These are phyloP conservation scores for Anoplolepis gracilipes DNA, from an alignment of 1,140 invertebrate genomes.

Conservation along the genomic window DNA sequence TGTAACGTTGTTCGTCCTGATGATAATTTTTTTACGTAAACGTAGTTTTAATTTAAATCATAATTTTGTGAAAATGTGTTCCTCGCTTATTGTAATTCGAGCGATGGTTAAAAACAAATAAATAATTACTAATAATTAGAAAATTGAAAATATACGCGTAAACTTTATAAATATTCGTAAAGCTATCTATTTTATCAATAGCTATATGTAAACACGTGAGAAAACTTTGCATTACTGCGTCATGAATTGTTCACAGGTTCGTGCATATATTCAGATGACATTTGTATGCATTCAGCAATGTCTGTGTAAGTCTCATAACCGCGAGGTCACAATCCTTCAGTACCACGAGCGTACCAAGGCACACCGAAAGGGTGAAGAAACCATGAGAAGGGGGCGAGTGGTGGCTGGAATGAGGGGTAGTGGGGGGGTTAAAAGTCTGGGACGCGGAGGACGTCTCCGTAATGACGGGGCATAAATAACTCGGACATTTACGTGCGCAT, in stretches of 20 bases:
- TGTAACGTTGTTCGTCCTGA: neutral
- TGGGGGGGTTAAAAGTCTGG: constrained; percentile 50
- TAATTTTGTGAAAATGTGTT: neutral
- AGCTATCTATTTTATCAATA: neutral
- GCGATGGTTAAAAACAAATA: neutral
- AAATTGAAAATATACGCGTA: neutral
- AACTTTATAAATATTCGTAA: neutral
- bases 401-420: constrained; percentile 64
- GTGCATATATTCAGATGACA: neutral
- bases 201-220: neutral
- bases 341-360: constrained; percentile 27
- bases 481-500: constrained; percentile 85
- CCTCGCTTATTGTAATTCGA: neutral
- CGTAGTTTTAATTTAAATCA: neutral
- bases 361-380: constrained; percentile 59
- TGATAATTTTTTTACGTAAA: neutral
- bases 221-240: neutral
- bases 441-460: constrained; percentile 82
- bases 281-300: neutral
- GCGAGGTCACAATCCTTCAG: constrained; percentile 30
- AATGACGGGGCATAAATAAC: constrained; percentile 86
- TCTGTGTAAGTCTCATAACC: neutral
- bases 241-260: neutral
- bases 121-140: neutral
- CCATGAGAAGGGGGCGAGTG: constrained; percentile 40